Percentiles rank a stretch among this genome's conserved stretches.
Evolutionary conservation across 2,888 invertebrate species (phyloP).

Genomic region (Oscheius sp.): DNA sequence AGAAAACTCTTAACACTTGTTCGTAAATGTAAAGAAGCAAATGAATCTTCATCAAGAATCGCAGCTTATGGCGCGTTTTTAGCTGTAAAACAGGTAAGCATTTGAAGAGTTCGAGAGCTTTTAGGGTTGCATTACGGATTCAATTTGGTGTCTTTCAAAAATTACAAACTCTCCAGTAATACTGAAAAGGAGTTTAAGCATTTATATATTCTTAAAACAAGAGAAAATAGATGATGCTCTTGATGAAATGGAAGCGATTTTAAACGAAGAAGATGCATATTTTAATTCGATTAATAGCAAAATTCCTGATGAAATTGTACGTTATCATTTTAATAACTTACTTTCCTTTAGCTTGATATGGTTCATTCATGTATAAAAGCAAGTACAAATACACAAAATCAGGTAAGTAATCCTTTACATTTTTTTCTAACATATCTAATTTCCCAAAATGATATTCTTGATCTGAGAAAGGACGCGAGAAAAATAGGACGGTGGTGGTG

Average conservation of each 20-base stretch:
- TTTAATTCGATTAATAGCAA: slow-evolving; percentile 37
- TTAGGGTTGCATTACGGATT: no score
- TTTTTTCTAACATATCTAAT: no score
- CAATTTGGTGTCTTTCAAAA: slow-evolving; percentile 33
- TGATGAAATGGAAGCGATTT: slow-evolving; percentile 36
- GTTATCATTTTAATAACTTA: neutral
- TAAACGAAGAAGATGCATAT: slow-evolving; percentile 36
- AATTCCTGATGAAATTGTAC: slow-evolving; percentile 45
- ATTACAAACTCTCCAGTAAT: slow-evolving; percentile 34
- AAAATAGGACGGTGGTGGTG: slow-evolving; percentile 14
- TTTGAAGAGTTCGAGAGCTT: no score
- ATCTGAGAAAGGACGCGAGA: neutral
- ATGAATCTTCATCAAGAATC: slow-evolving; percentile 42
- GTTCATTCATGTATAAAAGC: slow-evolving; percentile 2
- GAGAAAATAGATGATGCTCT: slow-evolving; percentile 42
- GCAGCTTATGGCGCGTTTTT: slow-evolving; percentile 40
- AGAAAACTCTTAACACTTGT: slow-evolving; percentile 36
- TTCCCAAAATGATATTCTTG: no score
- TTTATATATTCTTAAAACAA: slow-evolving; percentile 32
- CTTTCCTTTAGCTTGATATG: neutral
- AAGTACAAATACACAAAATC: neutral
- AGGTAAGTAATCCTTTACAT: no score
- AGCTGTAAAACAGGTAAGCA: slow-evolving; percentile 38
- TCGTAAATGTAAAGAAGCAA: slow-evolving; percentile 16
- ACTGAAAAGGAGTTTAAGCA: slow-evolving; percentile 32